phyloP scores from a whole-genome alignment of 2,888 invertebrate genomes.

The Macrophya annulata region DNA sequence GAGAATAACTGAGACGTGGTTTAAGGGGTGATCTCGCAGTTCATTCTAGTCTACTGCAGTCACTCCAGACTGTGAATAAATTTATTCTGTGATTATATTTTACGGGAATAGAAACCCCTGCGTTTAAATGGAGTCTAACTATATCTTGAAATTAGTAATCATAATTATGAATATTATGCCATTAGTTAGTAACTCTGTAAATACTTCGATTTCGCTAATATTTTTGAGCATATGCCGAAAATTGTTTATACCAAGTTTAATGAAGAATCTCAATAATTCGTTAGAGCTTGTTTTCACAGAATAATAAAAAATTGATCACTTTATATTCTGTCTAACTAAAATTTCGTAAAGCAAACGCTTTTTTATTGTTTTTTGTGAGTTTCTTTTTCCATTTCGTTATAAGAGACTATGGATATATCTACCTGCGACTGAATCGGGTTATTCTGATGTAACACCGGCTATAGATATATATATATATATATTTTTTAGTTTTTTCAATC shows the following conservation, averaged over 20 bases:
- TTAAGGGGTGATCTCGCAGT: not conserved
- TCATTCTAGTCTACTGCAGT: not conserved
- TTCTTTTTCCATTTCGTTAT: not conserved
- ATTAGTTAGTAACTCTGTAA: not conserved
- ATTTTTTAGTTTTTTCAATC: slow-evolving; percentile 6
- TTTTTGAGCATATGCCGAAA: not conserved
- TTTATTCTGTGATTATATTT: not conserved
- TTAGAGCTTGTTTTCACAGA: not conserved
- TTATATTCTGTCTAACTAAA: not conserved
- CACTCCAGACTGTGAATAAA: slow-evolving; percentile 5
- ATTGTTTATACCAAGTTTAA: not conserved
- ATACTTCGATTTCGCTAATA: not conserved
- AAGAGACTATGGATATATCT: not conserved
- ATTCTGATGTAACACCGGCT: not conserved
- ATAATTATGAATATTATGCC: not conserved
- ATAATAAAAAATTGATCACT: not conserved
- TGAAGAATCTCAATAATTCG: not conserved
- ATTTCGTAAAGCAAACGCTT: not conserved
- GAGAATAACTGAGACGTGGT: not conserved
- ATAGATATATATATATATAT: not conserved
- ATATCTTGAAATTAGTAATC: not conserved
- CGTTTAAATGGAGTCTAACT: not conserved
- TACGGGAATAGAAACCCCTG: not conserved
- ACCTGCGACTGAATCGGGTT: not conserved
- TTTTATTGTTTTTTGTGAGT: not conserved